Evolutionary conservation across 2,888 invertebrate species (phyloP).

Genomic region (Hesperia comma): DNA sequence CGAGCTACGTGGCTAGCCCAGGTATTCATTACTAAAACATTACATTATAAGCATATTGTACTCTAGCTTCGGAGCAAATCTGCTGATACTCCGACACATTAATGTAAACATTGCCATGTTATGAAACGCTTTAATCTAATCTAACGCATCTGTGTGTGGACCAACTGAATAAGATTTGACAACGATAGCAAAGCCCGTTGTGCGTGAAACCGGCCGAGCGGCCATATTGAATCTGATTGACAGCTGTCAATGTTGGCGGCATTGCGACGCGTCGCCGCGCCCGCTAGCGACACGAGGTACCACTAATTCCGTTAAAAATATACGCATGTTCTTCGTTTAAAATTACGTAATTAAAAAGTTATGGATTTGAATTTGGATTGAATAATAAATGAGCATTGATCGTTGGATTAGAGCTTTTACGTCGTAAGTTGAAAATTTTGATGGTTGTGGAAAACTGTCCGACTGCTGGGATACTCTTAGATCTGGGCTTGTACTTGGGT

Average conservation of each 20-base stretch:
- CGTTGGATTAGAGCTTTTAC: too few species aligned
- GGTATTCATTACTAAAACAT: too few species aligned
- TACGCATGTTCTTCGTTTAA: constrained; percentile 30
- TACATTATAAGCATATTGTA: too few species aligned
- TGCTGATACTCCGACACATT: not conserved
- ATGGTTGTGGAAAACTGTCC: too few species aligned
- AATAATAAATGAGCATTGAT: too few species aligned
- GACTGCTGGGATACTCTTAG: too few species aligned
- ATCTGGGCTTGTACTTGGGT: too few species aligned
- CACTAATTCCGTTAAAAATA: constrained; percentile 61
- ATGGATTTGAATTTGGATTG: not conserved
- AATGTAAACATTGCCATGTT: constrained; percentile 4
- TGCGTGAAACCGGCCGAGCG: constrained; percentile 68
- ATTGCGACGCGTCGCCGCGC: constrained; percentile 79
- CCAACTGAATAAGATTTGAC: constrained; percentile 53
- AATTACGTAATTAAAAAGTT: constrained; percentile 25
- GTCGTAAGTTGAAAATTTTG: too few species aligned
- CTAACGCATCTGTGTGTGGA: constrained; percentile 55
- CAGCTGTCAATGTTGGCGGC: constrained; percentile 84
- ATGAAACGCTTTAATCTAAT: constrained; percentile 48
- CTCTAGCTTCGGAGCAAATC: too few species aligned
- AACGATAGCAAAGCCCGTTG: constrained; percentile 54
- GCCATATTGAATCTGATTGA: constrained; percentile 83
- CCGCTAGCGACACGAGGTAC: constrained; percentile 62
- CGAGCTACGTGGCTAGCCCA: too few species aligned